Evolutionary conservation across 2,797 vertebrate species (phyloP).

Genomic region (Syngnathus acus): DNA sequence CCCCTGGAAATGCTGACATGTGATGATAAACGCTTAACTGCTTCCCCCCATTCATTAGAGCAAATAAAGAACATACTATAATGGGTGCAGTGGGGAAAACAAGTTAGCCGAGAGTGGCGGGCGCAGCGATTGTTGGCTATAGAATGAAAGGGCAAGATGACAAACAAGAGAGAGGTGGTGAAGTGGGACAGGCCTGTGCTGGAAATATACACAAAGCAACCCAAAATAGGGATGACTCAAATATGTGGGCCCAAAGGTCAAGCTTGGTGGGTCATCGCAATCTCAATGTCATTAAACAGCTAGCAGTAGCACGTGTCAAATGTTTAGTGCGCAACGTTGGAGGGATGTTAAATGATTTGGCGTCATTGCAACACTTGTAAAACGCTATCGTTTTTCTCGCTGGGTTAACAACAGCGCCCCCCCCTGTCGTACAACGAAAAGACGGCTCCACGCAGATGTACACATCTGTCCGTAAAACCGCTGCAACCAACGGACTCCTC

Average conservation of each 20-base stretch:
- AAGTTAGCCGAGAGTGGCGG: no score
- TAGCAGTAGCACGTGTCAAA: background rate
- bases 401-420: conserved; percentile 42
- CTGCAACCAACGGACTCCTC: conserved; percentile 40
- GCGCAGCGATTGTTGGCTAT: conserved; percentile 14
- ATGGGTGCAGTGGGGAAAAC: conserved; percentile 9
- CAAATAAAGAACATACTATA: conserved; percentile 1
- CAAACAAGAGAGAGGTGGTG: background rate
- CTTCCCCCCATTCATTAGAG: conserved; percentile 34
- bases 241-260: background rate
- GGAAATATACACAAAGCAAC: conserved; percentile 1
- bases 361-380: background rate
- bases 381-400: no score
- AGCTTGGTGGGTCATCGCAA: background rate
- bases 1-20: conserved; percentile 29
- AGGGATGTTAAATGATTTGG: background rate
- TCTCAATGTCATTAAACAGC: background rate
- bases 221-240: background rate
- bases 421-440: conserved; percentile 37
- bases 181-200: background rate
- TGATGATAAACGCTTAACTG: conserved; percentile 21
- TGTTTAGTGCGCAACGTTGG: background rate
- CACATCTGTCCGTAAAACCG: conserved; percentile 59
- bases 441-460: conserved; percentile 51
- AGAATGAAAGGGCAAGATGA: background rate